These are phyloP conservation scores for Agonopterix arenella DNA, from an alignment of 2,888 invertebrate genomes.

Conservation along the genomic window DNA sequence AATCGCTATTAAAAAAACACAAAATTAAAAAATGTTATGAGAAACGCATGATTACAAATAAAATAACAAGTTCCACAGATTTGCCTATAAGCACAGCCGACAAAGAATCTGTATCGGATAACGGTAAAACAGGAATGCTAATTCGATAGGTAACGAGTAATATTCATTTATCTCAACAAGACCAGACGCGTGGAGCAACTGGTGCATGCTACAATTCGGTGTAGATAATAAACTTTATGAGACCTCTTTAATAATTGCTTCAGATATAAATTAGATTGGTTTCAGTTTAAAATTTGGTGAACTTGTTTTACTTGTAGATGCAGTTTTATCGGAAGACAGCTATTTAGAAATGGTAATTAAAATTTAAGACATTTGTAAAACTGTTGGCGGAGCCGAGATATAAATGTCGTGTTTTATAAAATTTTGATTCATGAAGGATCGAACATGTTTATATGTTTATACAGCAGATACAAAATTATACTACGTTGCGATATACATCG, in stretches of 20 bases:
- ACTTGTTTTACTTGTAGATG: not conserved
- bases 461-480: no score
- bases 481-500: no score
- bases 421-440: no score
- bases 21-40: not conserved
- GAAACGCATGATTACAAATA: not conserved
- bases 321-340: not conserved
- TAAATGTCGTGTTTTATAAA: no score
- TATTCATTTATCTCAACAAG: slow-evolving; percentile 47
- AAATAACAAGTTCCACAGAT: slow-evolving; percentile 48
- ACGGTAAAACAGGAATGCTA: slow-evolving; percentile 49
- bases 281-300: not conserved
- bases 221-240: slow-evolving; percentile 20
- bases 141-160: slow-evolving; percentile 43
- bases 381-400: no score
- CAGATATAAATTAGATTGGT: not conserved
- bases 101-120: slow-evolving; percentile 59
- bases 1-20: not conserved
- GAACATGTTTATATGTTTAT: no score
- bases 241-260: not conserved
- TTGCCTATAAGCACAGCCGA: slow-evolving; percentile 65
- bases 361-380: no score
- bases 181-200: slow-evolving; percentile 24
- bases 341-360: not conserved
- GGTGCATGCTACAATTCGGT: slow-evolving; percentile 35